Evolutionary conservation across 64 coral and sea anemone species (phyloP), one percentile per base, ranked within the genome.

Genomic region (Montipora foliosa): DNA sequence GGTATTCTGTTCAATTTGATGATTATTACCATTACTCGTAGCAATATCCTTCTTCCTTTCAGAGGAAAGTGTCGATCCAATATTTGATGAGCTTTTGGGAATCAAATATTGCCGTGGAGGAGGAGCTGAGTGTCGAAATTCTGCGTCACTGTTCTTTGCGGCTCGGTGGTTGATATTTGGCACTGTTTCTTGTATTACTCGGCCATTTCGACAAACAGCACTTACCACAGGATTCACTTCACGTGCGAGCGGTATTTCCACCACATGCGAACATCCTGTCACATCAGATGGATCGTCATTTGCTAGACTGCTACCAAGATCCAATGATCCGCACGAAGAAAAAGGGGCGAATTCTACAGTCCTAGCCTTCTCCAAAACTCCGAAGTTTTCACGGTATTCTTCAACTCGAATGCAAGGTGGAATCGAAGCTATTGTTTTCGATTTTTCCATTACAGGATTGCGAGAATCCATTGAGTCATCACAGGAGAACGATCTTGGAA

Each of bases 391-490:
- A 14, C 9, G 46, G 64, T 73, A 82, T 74, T 91, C 71, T 46
- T 82, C 78, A 44, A 91, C 67, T 8, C 67, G 49, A 60, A 91
- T 86, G 44, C 79, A 83, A 6, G 81, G 67, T 78, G 81, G 90
- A 74, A 75, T 66, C 2, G 83, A 75, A 21, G 83, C 58, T 25
- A 93, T 21, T 8, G 92, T 93, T 59, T 49, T 79, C 11, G 92
- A 88, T 74, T 93, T 93, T 88, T 88, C 92, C 87, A 77, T 89
- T 4, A 14, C 21, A 8, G 20, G 20, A 21, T 72, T 86, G 66
- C 8, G 24, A 3, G 82, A 64, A 22, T 86, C 62, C 62, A 86
- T 9, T 17, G 82, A 86, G n/a, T 86, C 25, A 49, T 89, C 87
- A 52, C 77, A 6, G n/a, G 72, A 72, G 45, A 92, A 85, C 12